phyloP scores from a whole-genome alignment of 1,140 invertebrate genomes.

The Zelostemma sp. region DNA sequence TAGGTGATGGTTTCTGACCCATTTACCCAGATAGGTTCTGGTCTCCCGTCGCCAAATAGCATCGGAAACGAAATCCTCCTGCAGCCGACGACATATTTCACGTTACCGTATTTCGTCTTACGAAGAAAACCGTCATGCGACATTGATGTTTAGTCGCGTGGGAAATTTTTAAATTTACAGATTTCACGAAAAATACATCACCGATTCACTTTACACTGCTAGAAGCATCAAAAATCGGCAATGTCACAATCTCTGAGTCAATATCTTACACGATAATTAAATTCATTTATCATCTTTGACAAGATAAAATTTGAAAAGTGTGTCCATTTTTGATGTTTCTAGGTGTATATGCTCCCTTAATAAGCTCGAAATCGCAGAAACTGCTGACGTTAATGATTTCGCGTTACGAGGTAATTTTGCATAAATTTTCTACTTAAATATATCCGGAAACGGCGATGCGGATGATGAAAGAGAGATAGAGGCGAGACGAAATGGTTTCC shows the following conservation, averaged over 20 bases:
- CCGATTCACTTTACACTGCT: background rate
- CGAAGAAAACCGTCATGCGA: slow-evolving; percentile 16
- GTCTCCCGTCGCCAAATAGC: slow-evolving; percentile 27
- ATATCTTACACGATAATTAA: too few relatives aligned
- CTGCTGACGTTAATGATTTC: too few relatives aligned
- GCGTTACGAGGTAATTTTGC: too few relatives aligned
- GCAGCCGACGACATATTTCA: slow-evolving; percentile 34
- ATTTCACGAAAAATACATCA: background rate
- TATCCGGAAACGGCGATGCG: slow-evolving; percentile 5
- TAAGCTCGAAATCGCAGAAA: too few relatives aligned
- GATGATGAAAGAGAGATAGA: slow-evolving; percentile 25
- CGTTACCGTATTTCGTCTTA: background rate
- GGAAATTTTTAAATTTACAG: background rate
- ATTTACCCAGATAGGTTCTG: slow-evolving; percentile 59
- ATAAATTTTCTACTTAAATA: slow-evolving; percentile 19
- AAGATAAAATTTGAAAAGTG: too few relatives aligned
- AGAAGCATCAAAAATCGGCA: too few relatives aligned
- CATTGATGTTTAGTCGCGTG: slow-evolving; percentile 25
- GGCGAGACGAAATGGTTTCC: slow-evolving; percentile 54
- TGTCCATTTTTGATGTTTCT: too few relatives aligned
- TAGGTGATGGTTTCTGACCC: slow-evolving; percentile 63
- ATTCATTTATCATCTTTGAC: too few relatives aligned
- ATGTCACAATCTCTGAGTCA: too few relatives aligned
- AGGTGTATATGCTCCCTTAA: too few relatives aligned
- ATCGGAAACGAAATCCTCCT: slow-evolving; percentile 27